Evolutionary conservation across 2,113 vertebrate genomes (phyloP).

Genomic region (Stigmatopora argus): DNA sequence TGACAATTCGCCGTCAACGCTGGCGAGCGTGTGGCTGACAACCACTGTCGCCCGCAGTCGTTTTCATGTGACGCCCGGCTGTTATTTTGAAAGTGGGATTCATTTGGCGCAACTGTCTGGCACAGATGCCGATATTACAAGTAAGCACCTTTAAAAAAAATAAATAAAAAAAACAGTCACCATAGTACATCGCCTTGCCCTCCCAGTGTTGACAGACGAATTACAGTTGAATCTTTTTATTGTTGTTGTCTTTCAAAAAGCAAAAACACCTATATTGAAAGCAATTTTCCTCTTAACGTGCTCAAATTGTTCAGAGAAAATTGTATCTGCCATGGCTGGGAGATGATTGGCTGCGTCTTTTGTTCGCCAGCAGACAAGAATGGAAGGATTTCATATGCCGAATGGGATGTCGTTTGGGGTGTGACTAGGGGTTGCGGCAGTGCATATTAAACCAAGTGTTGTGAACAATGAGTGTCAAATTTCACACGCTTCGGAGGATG

Average conservation of each 20-base stretch:
- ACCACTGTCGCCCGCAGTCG: constrained; percentile 78
- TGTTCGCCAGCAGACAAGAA: constrained; percentile 51
- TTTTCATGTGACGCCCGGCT: constrained; percentile 83
- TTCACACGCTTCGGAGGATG: constrained; percentile 65
- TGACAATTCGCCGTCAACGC: constrained; percentile 73
- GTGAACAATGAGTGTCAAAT: constrained; percentile 74
- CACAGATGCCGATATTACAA: constrained; percentile 83
- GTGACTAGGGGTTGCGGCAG: constrained; percentile 37
- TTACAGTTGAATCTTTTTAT: constrained; percentile 78
- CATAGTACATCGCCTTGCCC: constrained; percentile 58
- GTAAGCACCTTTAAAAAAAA: constrained; percentile 66
- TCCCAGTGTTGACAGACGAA: constrained; percentile 73
- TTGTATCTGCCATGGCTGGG: constrained; percentile 72
- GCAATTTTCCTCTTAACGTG: constrained; percentile 79
- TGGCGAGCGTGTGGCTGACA: constrained; percentile 79
- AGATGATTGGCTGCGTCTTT: constrained; percentile 70
- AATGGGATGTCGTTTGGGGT: constrained; percentile 13
- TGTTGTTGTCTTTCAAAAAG: constrained; percentile 73
- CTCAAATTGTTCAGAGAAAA: constrained; percentile 74
- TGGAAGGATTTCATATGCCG: constrained; percentile 71
- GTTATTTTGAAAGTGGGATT: constrained; percentile 84
- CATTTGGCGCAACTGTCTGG: constrained; percentile 77
- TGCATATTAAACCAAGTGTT: constrained; percentile 69
- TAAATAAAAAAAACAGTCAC: background rate
- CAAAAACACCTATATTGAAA: constrained; percentile 71